A percentile compares a stretch with the other conserved stretches of the same genome.
These are phyloP conservation scores for Hemiprocne comata DNA, from an alignment of 2,113 vertebrate genomes.

Conservation along the genomic window DNA sequence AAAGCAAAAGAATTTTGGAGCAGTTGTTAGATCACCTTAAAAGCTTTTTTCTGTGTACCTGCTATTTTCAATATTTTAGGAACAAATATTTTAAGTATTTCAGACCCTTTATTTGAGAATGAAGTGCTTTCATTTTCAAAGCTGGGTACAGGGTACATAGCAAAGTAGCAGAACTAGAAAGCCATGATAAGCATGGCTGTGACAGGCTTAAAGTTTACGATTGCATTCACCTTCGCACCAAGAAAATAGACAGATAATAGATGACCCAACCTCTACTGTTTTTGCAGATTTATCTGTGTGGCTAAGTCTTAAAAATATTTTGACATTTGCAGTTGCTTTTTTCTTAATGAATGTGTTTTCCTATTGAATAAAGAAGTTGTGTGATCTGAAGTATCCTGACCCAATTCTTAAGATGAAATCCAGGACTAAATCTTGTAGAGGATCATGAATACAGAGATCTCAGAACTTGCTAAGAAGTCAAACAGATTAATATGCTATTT, in stretches of 20 bases:
- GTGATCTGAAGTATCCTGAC: neutral
- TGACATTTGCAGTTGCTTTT: neutral
- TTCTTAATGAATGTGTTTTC: neutral
- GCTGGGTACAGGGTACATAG: neutral
- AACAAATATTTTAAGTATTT: neutral
- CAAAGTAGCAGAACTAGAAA: neutral
- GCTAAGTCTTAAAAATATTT: neutral
- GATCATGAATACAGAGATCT: neutral
- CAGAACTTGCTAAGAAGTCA: neutral
- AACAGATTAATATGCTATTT: neutral
- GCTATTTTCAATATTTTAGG: neutral
- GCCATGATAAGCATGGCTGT: neutral
- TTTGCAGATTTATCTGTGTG: neutral
- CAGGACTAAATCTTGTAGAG: neutral
- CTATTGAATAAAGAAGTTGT: neutral
- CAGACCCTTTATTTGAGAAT: neutral
- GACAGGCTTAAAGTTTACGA: neutral
- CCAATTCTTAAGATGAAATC: neutral
- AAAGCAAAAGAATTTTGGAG: neutral
- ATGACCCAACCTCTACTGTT: neutral
- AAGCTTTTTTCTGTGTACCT: neutral
- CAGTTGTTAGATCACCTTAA: neutral
- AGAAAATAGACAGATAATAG: neutral
- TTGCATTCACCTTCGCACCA: neutral
- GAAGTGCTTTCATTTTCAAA: neutral